Evolutionary conservation across 2,113 vertebrate species (phyloP).

Genomic region (Rhadina sibilatrix): DNA sequence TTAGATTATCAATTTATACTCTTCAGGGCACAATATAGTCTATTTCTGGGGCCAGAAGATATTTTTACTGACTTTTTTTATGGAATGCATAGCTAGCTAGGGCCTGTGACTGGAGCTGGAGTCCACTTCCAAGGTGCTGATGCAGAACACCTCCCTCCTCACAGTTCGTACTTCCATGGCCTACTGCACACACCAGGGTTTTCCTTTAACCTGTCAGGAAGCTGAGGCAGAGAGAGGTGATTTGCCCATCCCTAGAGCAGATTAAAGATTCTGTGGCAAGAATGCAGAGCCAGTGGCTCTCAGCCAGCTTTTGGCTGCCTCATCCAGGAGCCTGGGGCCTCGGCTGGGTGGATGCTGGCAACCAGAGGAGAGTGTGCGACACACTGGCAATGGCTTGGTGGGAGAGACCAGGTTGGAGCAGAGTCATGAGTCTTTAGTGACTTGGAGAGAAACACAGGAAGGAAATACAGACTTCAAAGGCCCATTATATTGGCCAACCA

Average conservation of each 20-base stretch:
- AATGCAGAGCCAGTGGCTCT: not conserved
- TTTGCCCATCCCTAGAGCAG: not conserved
- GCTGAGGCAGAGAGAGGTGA: not conserved
- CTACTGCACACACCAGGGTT: too few relatives aligned
- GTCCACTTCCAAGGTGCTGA: not conserved
- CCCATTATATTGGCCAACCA: not conserved
- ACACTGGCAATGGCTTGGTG: not conserved
- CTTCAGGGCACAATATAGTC: not conserved
- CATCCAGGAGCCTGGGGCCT: rapidly evolving
- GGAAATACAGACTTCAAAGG: conserved; percentile 14
- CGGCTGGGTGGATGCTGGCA: not conserved
- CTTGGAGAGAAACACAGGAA: not conserved
- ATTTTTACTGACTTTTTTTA: not conserved
- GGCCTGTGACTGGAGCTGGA: not conserved
- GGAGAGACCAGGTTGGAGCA: not conserved
- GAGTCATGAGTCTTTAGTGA: not conserved
- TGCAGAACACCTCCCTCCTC: not conserved
- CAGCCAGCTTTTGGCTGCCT: not conserved
- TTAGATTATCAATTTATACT: not conserved
- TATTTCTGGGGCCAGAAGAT: not conserved
- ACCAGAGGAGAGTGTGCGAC: not conserved
- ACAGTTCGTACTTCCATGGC: rapidly evolving
- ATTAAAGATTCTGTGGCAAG: not conserved
- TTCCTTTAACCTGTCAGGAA: not conserved
- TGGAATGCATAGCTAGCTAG: not conserved